phyloP scores from a whole-genome alignment of 1,140 invertebrate species.

The Drosophila prosaltans region DNA sequence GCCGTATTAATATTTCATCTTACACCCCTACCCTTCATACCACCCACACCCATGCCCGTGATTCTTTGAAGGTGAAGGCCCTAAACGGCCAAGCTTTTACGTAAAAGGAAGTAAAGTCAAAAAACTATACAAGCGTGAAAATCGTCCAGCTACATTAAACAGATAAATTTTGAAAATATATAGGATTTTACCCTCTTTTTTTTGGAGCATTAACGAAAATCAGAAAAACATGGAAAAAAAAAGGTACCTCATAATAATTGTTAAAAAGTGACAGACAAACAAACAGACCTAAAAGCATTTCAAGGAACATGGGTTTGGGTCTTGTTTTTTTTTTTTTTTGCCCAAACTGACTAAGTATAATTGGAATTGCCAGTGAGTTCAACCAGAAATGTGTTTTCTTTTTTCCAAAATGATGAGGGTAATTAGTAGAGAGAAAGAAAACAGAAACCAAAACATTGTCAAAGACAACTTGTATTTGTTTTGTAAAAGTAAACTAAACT shows the following conservation, averaged over 20 bases:
- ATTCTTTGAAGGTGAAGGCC: constrained; percentile 52
- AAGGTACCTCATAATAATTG: constrained; percentile 51
- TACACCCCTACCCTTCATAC: background rate
- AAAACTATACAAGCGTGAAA: constrained; percentile 73
- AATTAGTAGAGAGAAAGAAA: constrained; percentile 1
- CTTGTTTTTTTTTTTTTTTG: background rate
- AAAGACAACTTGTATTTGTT: background rate
- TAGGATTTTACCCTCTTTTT: background rate
- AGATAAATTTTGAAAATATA: constrained; percentile 4
- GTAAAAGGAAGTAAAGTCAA: constrained; percentile 35
- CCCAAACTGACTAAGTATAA: constrained; percentile 8
- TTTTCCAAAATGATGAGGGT: constrained; percentile 1
- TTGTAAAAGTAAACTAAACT: too few relatives aligned
- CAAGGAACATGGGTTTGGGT: constrained; percentile 23
- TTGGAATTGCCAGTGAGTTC: constrained; percentile 36
- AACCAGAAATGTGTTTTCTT: constrained; percentile 4
- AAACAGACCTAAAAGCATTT: constrained; percentile 42
- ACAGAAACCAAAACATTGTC: background rate
- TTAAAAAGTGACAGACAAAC: constrained; percentile 49
- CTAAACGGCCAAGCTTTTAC: constrained; percentile 1
- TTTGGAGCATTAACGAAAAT: background rate
- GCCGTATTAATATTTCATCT: constrained; percentile 74
- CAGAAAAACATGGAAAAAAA: constrained; percentile 22
- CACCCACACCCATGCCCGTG: background rate
- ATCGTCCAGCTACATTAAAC: constrained; percentile 55